phyloP scores from a whole-genome alignment of 2,113 vertebrate species.

The Chaenogobius annularis region DNA sequence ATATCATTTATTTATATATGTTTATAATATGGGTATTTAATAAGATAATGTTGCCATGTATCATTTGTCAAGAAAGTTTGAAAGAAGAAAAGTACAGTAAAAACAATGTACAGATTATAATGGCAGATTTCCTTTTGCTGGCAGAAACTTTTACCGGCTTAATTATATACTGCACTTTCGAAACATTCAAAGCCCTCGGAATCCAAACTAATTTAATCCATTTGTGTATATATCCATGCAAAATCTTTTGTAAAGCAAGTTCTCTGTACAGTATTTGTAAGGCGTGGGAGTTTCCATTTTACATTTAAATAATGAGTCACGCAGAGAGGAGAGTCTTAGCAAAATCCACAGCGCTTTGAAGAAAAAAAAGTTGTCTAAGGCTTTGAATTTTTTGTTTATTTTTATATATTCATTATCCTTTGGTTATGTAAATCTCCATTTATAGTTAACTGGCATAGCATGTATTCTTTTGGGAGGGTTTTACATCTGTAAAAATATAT shows the following conservation, averaged over 20 bases:
- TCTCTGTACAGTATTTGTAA: neutral
- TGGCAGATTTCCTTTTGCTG: neutral
- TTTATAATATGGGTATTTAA: no score
- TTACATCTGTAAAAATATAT: no score
- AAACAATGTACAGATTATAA: neutral
- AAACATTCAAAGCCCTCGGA: neutral
- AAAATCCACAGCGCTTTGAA: conserved; percentile 9
- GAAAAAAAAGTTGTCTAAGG: neutral
- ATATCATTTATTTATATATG: no score
- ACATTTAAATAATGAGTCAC: conserved; percentile 33
- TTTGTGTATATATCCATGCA: neutral
- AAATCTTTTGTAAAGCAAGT: neutral
- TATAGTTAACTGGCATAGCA: neutral
- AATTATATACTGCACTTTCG: neutral
- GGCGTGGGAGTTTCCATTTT: conserved; percentile 33
- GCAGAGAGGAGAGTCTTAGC: conserved; percentile 14
- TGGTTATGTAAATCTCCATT: neutral
- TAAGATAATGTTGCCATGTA: no score
- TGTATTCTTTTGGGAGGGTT: no score
- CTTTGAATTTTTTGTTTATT: neutral
- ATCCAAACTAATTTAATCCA: neutral
- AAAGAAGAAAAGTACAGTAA: neutral
- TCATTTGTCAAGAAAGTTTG: no score
- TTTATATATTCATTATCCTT: conserved; percentile 1
- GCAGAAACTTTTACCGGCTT: neutral